These are phyloP conservation scores for Macroteleia sp. DNA, from an alignment of 2,888 invertebrate genomes.

Conservation along the genomic window DNA sequence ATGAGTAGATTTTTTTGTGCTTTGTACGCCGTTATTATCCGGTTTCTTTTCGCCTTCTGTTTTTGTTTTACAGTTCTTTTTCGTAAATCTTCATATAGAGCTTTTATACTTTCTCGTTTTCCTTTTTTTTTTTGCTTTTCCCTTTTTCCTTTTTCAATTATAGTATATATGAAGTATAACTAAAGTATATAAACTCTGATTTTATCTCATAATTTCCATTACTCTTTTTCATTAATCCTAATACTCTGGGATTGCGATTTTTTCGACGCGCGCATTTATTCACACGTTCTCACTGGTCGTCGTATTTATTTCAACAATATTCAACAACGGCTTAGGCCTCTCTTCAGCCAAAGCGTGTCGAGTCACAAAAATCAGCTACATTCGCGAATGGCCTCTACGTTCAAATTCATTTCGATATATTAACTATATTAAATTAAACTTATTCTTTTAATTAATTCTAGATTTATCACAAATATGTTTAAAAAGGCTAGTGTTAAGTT, in stretches of 20 bases:
- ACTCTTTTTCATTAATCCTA: slow-evolving; percentile 73
- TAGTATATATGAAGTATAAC: slow-evolving; percentile 78
- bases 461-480: too few species aligned
- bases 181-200: slow-evolving; percentile 82
- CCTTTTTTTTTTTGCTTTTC: slow-evolving; percentile 37
- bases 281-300: slow-evolving; percentile 67
- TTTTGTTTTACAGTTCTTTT: too few species aligned
- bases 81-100: slow-evolving; percentile 15
- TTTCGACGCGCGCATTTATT: slow-evolving; percentile 62
- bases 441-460: too few species aligned
- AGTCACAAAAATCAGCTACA: slow-evolving; percentile 74
- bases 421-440: too few species aligned
- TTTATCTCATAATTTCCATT: slow-evolving; percentile 75
- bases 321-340: slow-evolving; percentile 82
- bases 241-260: slow-evolving; percentile 78
- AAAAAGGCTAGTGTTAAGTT: too few species aligned
- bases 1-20: slow-evolving; percentile 75
- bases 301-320: slow-evolving; percentile 76
- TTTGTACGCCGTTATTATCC: slow-evolving; percentile 73
- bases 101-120: not conserved
- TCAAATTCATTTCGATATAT: too few species aligned
- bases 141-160: slow-evolving; percentile 52
- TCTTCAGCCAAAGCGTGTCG: slow-evolving; percentile 71
- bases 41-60: slow-evolving; percentile 32
- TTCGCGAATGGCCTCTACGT: not conserved